Evolutionary conservation across 2,797 vertebrate genomes (phyloP).

Genomic region (Hippopotamyrus pictus): DNA sequence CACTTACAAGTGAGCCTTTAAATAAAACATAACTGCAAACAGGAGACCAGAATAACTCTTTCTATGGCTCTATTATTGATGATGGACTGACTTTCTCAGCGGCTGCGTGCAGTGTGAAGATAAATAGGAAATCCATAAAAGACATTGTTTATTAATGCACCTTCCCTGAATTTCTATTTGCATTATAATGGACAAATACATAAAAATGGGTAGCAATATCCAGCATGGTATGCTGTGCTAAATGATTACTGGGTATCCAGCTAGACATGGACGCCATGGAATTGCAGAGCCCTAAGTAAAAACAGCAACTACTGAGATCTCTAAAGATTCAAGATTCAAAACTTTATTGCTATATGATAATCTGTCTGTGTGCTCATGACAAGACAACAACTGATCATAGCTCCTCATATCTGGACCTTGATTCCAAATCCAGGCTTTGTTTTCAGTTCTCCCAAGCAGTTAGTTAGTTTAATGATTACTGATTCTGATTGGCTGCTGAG

Average conservation of each 20-base stretch:
- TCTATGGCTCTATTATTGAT: slow-evolving; percentile 27
- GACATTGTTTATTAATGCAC: slow-evolving; percentile 32
- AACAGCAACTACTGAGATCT: background rate
- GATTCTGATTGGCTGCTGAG: background rate
- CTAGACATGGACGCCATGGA: background rate
- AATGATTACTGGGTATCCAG: background rate
- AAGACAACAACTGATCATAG: background rate
- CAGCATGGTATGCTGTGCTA: background rate
- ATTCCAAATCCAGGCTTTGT: background rate
- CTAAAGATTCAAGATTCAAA: background rate
- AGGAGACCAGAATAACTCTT: slow-evolving; percentile 27
- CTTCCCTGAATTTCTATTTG: slow-evolving; percentile 1
- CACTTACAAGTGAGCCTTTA: slow-evolving; percentile 33
- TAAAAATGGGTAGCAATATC: slow-evolving; percentile 22
- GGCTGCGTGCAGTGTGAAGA: slow-evolving; percentile 20
- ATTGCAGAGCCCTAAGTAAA: background rate
- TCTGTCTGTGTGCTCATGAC: background rate
- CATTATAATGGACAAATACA: slow-evolving; percentile 21
- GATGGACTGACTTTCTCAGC: slow-evolving; percentile 25
- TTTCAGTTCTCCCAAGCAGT: background rate
- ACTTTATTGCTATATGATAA: background rate
- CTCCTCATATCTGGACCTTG: background rate
- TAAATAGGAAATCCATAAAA: slow-evolving; percentile 27
- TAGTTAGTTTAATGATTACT: background rate
- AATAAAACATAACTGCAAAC: slow-evolving; percentile 42